Evolutionary conservation across 2,888 invertebrate species (phyloP).

Genomic region (Philaethria dido): DNA sequence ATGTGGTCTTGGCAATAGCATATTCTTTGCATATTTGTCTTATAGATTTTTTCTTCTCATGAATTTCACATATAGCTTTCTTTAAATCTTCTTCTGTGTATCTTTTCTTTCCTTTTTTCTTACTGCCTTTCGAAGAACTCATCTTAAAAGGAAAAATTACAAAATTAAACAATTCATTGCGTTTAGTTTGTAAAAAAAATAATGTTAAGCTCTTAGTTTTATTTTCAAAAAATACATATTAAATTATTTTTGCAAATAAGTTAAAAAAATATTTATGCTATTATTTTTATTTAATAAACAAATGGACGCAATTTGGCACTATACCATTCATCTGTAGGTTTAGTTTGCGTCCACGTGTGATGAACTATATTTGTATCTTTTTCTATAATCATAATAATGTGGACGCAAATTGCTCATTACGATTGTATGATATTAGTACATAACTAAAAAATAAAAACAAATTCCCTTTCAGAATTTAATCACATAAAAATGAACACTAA

Average conservation of each 20-base stretch:
- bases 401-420: too few relatives aligned
- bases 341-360: too few relatives aligned
- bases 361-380: too few relatives aligned
- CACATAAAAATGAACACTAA: too few relatives aligned
- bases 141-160: background rate
- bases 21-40: conserved; percentile 45
- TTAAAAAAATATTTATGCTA: too few relatives aligned
- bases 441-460: too few relatives aligned
- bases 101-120: background rate
- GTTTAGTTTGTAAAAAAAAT: background rate
- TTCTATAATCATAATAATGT: too few relatives aligned
- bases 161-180: conserved; percentile 3
- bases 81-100: conserved; percentile 37
- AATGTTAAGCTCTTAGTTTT: background rate
- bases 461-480: too few relatives aligned
- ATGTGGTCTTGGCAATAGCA: conserved; percentile 43
- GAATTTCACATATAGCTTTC: conserved; percentile 43
- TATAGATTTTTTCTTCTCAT: conserved; percentile 39
- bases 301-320: too few relatives aligned
- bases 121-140: background rate
- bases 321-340: too few relatives aligned
- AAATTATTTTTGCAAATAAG: background rate
- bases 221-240: background rate
- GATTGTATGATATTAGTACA: too few relatives aligned
- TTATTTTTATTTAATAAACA: too few relatives aligned